Conservation (phyloP, 2,797 vertebrate species). For the Clamator glandarius region DNA sequence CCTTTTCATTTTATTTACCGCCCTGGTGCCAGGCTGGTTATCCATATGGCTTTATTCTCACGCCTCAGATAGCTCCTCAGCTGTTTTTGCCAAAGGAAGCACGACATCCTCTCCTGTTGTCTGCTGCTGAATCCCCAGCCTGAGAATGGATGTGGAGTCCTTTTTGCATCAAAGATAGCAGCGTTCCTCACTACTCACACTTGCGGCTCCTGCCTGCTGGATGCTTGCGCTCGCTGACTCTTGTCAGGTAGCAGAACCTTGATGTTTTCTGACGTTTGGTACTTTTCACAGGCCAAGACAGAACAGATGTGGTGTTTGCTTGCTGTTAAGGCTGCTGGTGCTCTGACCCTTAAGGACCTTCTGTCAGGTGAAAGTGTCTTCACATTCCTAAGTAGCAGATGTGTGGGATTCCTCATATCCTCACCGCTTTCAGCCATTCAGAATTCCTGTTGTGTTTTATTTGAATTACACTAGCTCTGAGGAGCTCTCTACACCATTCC, state of each 20-base stretch:
- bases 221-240: not conserved
- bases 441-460: not conserved
- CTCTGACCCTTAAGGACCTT: slow-evolving; percentile 10
- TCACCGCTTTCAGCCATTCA: not conserved
- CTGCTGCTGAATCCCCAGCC: not conserved
- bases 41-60: not conserved
- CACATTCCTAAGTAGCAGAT: not conserved
- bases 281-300: not conserved
- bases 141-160: not conserved
- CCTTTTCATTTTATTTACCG: not conserved
- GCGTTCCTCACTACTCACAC: rapidly evolving
- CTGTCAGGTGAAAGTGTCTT: not conserved
- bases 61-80: not conserved
- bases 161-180: rapidly evolving
- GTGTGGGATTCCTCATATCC: rapidly evolving
- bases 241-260: not conserved
- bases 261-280: not conserved
- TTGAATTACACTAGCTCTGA: not conserved
- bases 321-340: not conserved
- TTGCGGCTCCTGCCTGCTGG: not conserved
- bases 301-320: not conserved
- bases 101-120: rapidly evolving
- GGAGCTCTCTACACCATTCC: not conserved
- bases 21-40: not conserved
- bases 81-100: not conserved